A percentile compares a stretch with the other conserved stretches of the same genome.
phyloP scores from a whole-genome alignment of 1,140 invertebrate species.

The Vanessa tameamea region DNA sequence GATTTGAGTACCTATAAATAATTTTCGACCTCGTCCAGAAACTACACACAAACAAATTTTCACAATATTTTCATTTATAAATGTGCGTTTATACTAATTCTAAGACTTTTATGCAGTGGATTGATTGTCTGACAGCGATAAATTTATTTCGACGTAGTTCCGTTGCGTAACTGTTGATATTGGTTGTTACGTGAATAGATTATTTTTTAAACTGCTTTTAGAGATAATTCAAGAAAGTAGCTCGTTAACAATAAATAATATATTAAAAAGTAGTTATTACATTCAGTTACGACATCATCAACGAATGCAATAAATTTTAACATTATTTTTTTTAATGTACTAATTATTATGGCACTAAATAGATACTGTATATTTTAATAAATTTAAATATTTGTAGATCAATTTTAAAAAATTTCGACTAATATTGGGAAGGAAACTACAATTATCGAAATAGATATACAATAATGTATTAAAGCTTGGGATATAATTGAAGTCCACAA shows the following conservation, averaged over 20 bases:
- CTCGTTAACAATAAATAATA: neutral
- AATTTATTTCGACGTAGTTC: neutral
- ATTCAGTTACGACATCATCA: neutral
- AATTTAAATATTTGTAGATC: slow-evolving; percentile 1
- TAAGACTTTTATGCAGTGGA: too few species aligned
- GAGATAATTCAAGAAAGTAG: slow-evolving; percentile 2
- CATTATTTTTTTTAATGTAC: neutral
- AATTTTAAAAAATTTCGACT: slow-evolving; percentile 5
- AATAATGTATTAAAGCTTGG: slow-evolving; percentile 64
- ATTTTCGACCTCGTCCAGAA: too few species aligned
- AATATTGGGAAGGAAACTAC: slow-evolving; percentile 31
- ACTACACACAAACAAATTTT: too few species aligned
- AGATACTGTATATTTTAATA: neutral
- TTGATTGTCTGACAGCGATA: neutral
- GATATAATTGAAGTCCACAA: slow-evolving; percentile 40
- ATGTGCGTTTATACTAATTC: too few species aligned
- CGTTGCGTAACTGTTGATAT: neutral
- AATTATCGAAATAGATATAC: slow-evolving; percentile 36
- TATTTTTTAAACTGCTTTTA: too few species aligned
- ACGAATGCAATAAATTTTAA: slow-evolving; percentile 1
- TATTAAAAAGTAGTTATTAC: neutral
- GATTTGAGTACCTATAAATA: too few species aligned
- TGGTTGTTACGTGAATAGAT: too few species aligned
- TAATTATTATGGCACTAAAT: slow-evolving; percentile 5
- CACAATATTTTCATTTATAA: too few species aligned